phyloP scores from a whole-genome alignment of 2,113 vertebrate genomes.

The Malurus melanocephalus region DNA sequence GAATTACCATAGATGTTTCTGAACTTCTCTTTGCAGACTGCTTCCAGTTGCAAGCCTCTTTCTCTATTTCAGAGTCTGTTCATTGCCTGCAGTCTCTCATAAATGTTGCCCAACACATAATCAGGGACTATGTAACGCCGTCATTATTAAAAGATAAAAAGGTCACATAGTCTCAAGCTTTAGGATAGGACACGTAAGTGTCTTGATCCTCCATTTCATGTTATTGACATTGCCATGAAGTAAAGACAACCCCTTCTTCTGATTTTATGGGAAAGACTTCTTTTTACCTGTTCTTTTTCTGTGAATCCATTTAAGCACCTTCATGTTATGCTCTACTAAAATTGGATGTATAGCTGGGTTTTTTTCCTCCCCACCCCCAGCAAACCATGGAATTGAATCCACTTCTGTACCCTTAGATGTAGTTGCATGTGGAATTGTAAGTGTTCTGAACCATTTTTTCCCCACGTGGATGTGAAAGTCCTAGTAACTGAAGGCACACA shows the following conservation, averaged over 20 bases:
- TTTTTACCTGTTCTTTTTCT: background rate
- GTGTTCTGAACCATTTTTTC: background rate
- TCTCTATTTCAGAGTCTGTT: background rate
- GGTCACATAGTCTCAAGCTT: background rate
- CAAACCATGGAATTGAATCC: background rate
- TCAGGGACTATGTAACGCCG: background rate
- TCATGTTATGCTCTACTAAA: background rate
- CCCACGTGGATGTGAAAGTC: background rate
- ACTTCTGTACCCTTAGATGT: background rate
- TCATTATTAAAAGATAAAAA: background rate
- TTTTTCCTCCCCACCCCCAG: background rate
- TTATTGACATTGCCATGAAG: background rate
- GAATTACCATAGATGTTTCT: background rate
- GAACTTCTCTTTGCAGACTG: background rate
- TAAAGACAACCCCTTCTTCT: background rate
- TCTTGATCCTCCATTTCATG: background rate
- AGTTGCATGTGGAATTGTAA: background rate
- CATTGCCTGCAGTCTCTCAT: background rate
- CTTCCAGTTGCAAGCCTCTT: background rate
- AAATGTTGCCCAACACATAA: background rate
- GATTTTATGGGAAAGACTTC: background rate
- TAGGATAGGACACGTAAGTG: background rate
- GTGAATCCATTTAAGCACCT: background rate
- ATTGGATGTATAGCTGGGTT: background rate
- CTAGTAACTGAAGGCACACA: background rate